Conservation (phyloP, 2,797 vertebrate genomes). For the Enteromius thamalakanensis region DNA sequence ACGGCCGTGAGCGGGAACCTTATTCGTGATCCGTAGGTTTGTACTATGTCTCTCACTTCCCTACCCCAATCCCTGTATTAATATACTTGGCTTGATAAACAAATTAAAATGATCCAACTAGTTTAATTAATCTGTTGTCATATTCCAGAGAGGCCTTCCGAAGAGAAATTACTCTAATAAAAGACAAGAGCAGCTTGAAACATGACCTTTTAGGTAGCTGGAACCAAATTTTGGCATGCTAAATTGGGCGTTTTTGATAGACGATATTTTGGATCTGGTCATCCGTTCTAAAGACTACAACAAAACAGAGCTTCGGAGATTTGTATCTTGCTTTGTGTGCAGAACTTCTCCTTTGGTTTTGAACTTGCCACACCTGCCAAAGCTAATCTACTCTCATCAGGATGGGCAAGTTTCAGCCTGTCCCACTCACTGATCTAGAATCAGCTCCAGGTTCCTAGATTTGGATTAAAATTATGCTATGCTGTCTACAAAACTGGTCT, state of each 20-base stretch:
- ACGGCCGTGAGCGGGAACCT: conserved; percentile 29
- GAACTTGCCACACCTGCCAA: not conserved
- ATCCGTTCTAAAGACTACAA: not conserved
- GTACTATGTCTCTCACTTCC: not conserved
- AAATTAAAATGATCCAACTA: not conserved
- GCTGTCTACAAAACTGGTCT: conserved; percentile 10
- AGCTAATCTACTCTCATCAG: not conserved
- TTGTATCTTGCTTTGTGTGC: not conserved
- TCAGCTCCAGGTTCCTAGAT: not conserved
- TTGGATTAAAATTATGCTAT: not conserved
- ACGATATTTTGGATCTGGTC: not conserved
- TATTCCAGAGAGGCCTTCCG: not conserved
- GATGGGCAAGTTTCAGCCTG: conserved; percentile 1
- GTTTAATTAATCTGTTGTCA: not conserved
- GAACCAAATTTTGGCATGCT: not conserved
- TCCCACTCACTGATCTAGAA: conserved; percentile 11
- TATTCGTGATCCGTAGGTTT: conserved; percentile 14
- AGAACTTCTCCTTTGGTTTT: not conserved
- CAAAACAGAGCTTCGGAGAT: not conserved
- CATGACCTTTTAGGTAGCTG: not conserved
- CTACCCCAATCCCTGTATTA: not conserved
- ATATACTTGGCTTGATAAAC: not conserved
- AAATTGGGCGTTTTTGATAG: not conserved
- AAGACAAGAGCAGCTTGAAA: not conserved
- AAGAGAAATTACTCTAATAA: not conserved